Evolutionary conservation across 2,888 invertebrate species (phyloP), one percentile per base, ranked within the genome.

Genomic region (Epinotia nisella): DNA sequence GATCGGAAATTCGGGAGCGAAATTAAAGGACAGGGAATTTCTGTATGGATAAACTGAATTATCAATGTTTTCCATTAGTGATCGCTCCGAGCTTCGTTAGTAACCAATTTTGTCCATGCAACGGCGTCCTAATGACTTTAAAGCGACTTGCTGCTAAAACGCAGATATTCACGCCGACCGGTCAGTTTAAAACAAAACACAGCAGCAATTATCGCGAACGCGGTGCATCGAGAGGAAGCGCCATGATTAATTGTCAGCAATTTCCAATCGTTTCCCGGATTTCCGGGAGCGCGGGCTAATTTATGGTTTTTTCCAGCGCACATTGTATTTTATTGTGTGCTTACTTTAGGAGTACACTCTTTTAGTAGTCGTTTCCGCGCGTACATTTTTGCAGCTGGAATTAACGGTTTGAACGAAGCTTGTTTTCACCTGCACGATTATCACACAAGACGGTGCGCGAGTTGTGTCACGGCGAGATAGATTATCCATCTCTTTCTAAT

Each of bases 231-330:
- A 70, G 41, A 62, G 70, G 70, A 70, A 62, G 55, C 70, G 24
- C 29, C 55, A 56, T 62, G 62, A 62, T 62, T 45, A 70, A 70
- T 70, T 39, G 69, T 53, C 56, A 62, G 70, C 62, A 62, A 70
- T 70, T 62, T 70, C 62, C 70, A 70, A 70, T 70, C 62, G 70
- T 41, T 70, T 62, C 70, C 62, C 56, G 70, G 3, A 56, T 61
- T 61, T 45, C 62, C 70, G 51, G 70, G 45, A 45, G 41, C 55
- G 55, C 10, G 39, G 29, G 29, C 45, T 39, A 58, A 65, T 65
- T 71, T 71, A 71, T 71, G 59, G 64, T 71, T 64, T 70, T n/a
- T 68, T 68, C 45, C 45, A 49, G 29, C 49, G 45, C 49, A 59
- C 49, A 45, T 68, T 59, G 67, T 59, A 49, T 59, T 68, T 68